phyloP scores from a whole-genome alignment of 2,888 invertebrate species.

The Pollenia labialis region DNA sequence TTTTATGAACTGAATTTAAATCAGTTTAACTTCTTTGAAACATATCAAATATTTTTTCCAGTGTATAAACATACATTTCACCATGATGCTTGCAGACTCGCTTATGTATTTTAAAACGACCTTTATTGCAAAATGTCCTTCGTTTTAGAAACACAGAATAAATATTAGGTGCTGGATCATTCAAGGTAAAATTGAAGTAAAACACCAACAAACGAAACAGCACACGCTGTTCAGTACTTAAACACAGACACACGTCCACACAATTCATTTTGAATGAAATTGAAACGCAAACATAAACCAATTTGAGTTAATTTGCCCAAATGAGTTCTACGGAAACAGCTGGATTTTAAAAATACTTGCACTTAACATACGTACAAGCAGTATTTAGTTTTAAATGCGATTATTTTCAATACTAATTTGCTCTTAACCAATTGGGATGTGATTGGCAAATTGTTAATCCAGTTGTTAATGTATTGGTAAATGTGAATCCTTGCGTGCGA shows the following conservation, averaged over 20 bases:
- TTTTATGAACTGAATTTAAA: too few species aligned
- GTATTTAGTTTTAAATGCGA: slow-evolving; percentile 17
- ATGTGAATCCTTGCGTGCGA: background rate
- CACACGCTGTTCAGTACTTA: slow-evolving; percentile 8
- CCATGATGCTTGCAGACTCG: slow-evolving; percentile 10
- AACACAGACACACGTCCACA: background rate
- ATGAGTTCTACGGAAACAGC: slow-evolving; percentile 22
- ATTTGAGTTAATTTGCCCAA: slow-evolving; percentile 4
- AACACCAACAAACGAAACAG: slow-evolving; percentile 26
- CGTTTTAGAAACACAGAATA: slow-evolving; percentile 20
- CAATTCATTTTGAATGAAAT: slow-evolving; percentile 20
- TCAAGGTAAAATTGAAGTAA: slow-evolving; percentile 53
- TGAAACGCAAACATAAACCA: background rate
- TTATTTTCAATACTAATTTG: slow-evolving; percentile 12
- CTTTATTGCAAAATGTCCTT: slow-evolving; percentile 64
- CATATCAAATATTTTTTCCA: background rate
- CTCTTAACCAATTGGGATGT: background rate
- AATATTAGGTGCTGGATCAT: slow-evolving; percentile 63
- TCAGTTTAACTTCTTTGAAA: background rate
- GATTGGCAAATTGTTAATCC: slow-evolving; percentile 13
- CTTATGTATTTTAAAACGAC: slow-evolving; percentile 45
- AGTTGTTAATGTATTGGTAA: slow-evolving; percentile 18
- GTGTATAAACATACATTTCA: background rate
- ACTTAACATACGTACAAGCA: background rate
- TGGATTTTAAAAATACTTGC: slow-evolving; percentile 30